Evolutionary conservation across 2,113 vertebrate species (phyloP).

Genomic region (Oncorhynchus masou): DNA sequence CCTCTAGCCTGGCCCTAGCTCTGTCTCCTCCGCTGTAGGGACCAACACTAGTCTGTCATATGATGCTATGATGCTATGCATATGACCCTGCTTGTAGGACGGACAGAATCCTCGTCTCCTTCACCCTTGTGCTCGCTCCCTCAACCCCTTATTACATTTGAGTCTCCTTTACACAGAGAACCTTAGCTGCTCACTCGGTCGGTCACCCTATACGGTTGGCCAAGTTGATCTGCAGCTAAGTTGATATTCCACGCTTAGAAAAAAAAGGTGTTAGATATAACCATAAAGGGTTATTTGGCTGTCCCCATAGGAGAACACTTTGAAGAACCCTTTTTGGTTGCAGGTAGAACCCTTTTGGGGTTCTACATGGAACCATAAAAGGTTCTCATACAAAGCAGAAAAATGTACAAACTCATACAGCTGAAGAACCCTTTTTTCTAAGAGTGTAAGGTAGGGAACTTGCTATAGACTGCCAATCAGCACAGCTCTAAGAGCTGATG

Average conservation of each 20-base stretch:
- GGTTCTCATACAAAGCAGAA: too few species aligned
- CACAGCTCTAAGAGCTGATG: neutral
- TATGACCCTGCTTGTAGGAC: neutral
- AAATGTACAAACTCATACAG: too few species aligned
- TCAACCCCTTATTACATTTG: neutral
- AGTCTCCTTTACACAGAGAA: neutral
- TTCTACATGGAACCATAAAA: too few species aligned
- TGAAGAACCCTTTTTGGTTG: too few species aligned
- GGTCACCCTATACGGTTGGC: neutral
- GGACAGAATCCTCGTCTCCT: neutral
- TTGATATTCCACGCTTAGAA: too few species aligned
- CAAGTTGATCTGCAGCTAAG: too few species aligned
- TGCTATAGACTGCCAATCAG: neutral
- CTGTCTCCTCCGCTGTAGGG: neutral
- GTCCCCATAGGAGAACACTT: too few species aligned
- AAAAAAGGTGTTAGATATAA: too few species aligned
- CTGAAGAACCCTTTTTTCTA: neutral
- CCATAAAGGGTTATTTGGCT: too few species aligned
- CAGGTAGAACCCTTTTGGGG: too few species aligned
- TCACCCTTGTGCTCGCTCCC: neutral
- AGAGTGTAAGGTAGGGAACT: neutral
- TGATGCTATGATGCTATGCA: neutral
- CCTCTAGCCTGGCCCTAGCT: conserved; percentile 8
- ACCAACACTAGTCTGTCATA: neutral
- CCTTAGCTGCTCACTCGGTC: neutral